phyloP scores from a whole-genome alignment of 1,140 invertebrate genomes.

The Hirudo medicinalis region DNA sequence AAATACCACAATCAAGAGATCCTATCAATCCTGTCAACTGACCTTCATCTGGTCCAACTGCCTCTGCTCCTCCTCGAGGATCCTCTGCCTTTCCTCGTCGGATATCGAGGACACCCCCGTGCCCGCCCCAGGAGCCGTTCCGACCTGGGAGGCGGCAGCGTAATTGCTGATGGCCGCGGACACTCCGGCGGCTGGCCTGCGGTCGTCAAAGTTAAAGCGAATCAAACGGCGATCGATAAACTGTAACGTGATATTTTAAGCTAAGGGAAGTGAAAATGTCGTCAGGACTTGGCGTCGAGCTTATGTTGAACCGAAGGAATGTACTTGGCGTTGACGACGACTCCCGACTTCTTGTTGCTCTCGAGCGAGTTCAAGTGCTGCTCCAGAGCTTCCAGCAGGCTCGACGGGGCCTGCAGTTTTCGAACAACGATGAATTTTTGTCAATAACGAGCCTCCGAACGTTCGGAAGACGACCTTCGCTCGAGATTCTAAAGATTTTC shows the following conservation, averaged over 20 bases:
- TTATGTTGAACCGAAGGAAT: neutral
- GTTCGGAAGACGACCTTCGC: too few relatives aligned
- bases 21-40: slow-evolving; percentile 25
- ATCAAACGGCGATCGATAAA: too few relatives aligned
- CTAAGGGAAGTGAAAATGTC: neutral
- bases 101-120: slow-evolving; percentile 53
- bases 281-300: neutral
- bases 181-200: slow-evolving; percentile 33
- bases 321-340: slow-evolving; percentile 28
- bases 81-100: slow-evolving; percentile 62
- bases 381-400: slow-evolving; percentile 88
- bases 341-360: slow-evolving; percentile 60
- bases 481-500: too few relatives aligned
- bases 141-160: slow-evolving; percentile 64
- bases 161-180: slow-evolving; percentile 76
- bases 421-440: too few relatives aligned
- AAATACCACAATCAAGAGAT: too few relatives aligned
- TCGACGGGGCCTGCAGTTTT: slow-evolving; percentile 72
- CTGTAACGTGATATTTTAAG: too few relatives aligned
- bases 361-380: slow-evolving; percentile 84
- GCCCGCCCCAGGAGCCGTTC: slow-evolving; percentile 44
- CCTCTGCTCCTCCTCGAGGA: slow-evolving; percentile 83
- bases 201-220: too few relatives aligned
- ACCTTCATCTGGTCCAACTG: slow-evolving; percentile 90
- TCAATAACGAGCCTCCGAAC: too few relatives aligned